Percentiles rank a stretch among this genome's conserved stretches.
Evolutionary conservation across 2,888 invertebrate genomes (phyloP).

Genomic region (Mamestra brassicae): DNA sequence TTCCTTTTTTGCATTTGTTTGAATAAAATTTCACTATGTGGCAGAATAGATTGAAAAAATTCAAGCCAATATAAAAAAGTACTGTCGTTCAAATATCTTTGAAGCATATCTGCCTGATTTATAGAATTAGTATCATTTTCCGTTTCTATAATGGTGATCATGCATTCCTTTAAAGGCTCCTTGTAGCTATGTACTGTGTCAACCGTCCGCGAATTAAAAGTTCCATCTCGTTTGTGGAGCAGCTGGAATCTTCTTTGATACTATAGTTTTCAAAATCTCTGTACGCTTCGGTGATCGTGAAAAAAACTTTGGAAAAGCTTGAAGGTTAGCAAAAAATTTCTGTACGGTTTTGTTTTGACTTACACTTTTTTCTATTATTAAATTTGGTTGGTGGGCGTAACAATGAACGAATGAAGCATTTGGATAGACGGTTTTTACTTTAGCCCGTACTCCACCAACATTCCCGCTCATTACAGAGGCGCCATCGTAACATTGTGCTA

Average conservation of each 20-base stretch:
- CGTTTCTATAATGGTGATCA: background rate
- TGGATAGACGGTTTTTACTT: background rate
- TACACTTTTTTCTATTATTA: background rate
- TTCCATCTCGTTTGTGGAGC: background rate
- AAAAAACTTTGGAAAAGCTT: constrained; percentile 17
- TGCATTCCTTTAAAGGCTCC: background rate
- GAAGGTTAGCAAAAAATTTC: constrained; percentile 16
- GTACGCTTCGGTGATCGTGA: background rate
- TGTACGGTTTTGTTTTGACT: constrained; percentile 9
- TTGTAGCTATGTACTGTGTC: background rate
- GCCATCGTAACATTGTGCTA: constrained; percentile 32
- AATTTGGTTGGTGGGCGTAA: too few species aligned
- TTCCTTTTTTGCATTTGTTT: constrained; percentile 2
- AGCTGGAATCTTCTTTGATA: constrained; percentile 1
- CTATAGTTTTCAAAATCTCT: constrained; percentile 6
- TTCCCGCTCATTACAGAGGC: constrained; percentile 26
- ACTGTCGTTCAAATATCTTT: background rate
- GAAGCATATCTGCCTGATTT: constrained; percentile 6
- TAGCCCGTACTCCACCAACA: constrained; percentile 22
- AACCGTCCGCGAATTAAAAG: background rate
- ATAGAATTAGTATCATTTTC: constrained; percentile 6
- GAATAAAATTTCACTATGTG: constrained; percentile 3
- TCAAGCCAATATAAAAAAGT: constrained; percentile 6
- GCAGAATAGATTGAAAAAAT: constrained; percentile 10
- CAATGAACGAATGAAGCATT: too few species aligned